A percentile compares a stretch with the other conserved stretches of the same genome.
phyloP scores from a whole-genome alignment of 2,888 invertebrate genomes.

The Drosophila neotestacea region DNA sequence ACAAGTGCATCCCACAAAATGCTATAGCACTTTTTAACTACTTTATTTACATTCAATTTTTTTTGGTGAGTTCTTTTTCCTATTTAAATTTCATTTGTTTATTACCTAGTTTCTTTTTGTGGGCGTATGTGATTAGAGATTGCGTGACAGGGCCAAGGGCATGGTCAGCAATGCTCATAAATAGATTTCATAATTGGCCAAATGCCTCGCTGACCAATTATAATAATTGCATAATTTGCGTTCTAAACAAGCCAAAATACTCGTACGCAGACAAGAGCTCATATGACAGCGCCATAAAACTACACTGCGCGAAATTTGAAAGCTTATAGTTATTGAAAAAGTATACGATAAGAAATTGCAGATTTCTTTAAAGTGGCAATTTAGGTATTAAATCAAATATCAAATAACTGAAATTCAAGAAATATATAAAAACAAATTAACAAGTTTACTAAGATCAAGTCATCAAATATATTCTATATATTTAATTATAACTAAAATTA shows the following conservation, averaged over 20 bases:
- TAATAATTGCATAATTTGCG: constrained; percentile 78
- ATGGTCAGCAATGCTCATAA: constrained; percentile 52
- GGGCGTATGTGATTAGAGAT: constrained; percentile 56
- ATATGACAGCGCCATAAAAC: constrained; percentile 63
- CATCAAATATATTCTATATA: too few relatives aligned
- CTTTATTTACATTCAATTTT: constrained; percentile 42
- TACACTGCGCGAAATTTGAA: constrained; percentile 50
- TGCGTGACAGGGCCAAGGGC: constrained; percentile 52
- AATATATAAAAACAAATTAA: too few relatives aligned
- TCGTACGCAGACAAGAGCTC: constrained; percentile 46
- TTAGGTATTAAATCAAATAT: too few relatives aligned
- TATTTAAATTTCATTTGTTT: neutral
- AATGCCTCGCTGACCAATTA: constrained; percentile 72
- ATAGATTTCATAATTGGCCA: constrained; percentile 77
- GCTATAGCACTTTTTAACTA: constrained; percentile 27
- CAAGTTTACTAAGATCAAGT: too few relatives aligned
- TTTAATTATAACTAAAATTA: too few relatives aligned
- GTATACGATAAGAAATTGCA: too few relatives aligned
- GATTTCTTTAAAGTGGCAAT: too few relatives aligned
- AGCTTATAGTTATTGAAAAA: neutral
- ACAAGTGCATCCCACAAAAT: constrained; percentile 59
- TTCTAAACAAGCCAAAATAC: constrained; percentile 75
- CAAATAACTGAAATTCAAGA: too few relatives aligned
- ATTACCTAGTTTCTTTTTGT: constrained; percentile 10
- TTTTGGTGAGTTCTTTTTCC: constrained; percentile 6